Base-by-base conservation (phyloP, 1,140 invertebrate genomes). In the Acromyrmex echinatior region DNA sequence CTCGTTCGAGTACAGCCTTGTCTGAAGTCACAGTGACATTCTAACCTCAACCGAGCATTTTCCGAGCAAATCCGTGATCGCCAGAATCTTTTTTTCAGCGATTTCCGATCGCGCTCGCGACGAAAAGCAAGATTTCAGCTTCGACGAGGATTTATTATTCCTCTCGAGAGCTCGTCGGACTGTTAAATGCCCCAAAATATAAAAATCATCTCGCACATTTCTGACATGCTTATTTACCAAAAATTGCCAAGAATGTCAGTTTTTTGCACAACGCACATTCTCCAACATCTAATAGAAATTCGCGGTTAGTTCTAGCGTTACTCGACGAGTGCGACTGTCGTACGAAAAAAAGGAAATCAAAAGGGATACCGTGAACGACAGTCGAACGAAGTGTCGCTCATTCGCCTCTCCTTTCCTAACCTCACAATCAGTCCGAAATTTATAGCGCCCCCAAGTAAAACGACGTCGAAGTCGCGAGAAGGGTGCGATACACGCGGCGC, bases 381-480 rank as follows among this genome's bases (percentile, higher is more conserved):
- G 25, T 49, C 39, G 49, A 25, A 25, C 31, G 7, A 16, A 70
- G 14, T 21, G 18, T 25, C 39, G 18, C 5, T 18, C 60, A 21
- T 18, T 66, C 28, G 9, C 10, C 14, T 49, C 12, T 56, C 21
- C 58, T 31, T 51, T 51, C n/a, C 80, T 84, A 84, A 84, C 80
- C 80, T 84, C 35, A 45, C 9, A 45, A 45, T 45, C 25, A 7
- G 12, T 9, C 3, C 39, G 28, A 62, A 63, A 84, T 63, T 76
- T 39, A 70, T 84, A 84, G 80, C 80, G 80, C 80, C 80, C 80
- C 49, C 80, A 84, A 25, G 56, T 84, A 74, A 84, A 84, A 84
- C 31, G 70, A 82, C 68, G 56, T 60, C 25, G 35, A 62, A 73
- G 78, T 81, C 21, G 14, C 6, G n/a, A 35, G 68, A 25, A 25